phyloP scores from a whole-genome alignment of 2,888 invertebrate species.

The Dryobota labecula region DNA sequence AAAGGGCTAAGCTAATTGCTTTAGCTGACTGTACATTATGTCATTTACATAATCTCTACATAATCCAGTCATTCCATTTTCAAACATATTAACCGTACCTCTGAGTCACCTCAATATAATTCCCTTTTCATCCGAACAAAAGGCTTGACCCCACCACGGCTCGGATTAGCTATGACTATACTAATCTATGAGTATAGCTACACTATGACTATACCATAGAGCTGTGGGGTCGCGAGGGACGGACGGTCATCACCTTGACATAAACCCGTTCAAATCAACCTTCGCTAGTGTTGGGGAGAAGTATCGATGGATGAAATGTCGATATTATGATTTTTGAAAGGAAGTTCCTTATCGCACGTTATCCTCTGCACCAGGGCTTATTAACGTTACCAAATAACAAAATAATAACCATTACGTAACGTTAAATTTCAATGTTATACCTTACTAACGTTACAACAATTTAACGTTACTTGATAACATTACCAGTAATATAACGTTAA shows the following conservation, averaged over 20 bases:
- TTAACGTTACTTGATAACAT: no score
- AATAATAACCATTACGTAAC: no score
- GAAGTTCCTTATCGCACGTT: no score
- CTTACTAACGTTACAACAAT: no score
- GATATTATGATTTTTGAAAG: constrained; percentile 1
- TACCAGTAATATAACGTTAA: no score
- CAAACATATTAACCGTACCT: background rate
- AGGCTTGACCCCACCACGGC: constrained; percentile 35
- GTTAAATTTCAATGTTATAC: no score
- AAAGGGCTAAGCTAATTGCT: no score
- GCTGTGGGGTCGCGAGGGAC: constrained; percentile 51
- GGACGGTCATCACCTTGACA: constrained; percentile 62
- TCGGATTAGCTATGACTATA: constrained; percentile 34
- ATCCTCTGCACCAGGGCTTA: no score
- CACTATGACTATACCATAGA: constrained; percentile 21
- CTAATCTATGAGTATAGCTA: constrained; percentile 5
- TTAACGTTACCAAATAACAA: no score
- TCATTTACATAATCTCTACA: no score
- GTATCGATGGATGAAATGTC: constrained; percentile 39
- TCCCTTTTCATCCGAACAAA: constrained; percentile 31
- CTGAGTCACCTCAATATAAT: constrained; percentile 38
- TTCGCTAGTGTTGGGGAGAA: constrained; percentile 51
- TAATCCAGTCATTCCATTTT: constrained; percentile 11
- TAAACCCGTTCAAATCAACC: constrained; percentile 64
- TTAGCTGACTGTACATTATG: no score